phyloP scores from a whole-genome alignment of 1,140 invertebrate species.

The Drosophila orosa region DNA sequence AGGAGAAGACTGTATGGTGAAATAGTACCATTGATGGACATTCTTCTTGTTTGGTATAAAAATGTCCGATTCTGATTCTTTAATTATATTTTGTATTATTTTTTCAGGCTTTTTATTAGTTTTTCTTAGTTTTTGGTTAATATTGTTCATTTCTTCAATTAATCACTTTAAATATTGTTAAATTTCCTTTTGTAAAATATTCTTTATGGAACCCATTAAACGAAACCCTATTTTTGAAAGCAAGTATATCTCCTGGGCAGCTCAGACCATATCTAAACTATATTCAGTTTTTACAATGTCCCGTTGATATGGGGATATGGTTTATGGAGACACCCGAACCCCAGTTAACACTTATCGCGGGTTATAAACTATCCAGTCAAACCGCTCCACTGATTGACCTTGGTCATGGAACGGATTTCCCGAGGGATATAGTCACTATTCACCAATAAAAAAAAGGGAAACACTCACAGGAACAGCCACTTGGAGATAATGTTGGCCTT shows the following conservation, averaged over 20 bases:
- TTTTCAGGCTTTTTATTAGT: not conserved
- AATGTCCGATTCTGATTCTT: not conserved
- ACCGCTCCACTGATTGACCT: slow-evolving; percentile 21
- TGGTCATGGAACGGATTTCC: slow-evolving; percentile 13
- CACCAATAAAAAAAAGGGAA: not conserved
- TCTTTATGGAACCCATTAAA: not conserved
- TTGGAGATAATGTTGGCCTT: slow-evolving; percentile 66
- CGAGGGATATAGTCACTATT: slow-evolving; percentile 5
- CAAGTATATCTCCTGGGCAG: not conserved
- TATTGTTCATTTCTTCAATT: too few relatives aligned
- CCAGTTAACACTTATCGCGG: slow-evolving; percentile 3
- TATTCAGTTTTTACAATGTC: not conserved
- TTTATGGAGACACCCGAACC: slow-evolving; percentile 6
- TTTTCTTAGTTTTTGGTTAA: not conserved
- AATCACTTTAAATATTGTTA: not conserved
- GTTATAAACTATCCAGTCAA: slow-evolving; percentile 19
- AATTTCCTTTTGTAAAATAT: not conserved
- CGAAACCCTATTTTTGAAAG: not conserved
- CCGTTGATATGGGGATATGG: slow-evolving; percentile 15
- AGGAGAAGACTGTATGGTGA: not conserved
- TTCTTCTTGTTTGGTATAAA: not conserved
- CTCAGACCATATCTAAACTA: not conserved
- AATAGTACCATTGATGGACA: not conserved
- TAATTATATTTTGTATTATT: not conserved
- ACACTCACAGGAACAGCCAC: slow-evolving; percentile 71